Conservation (phyloP, 2,797 vertebrate genomes). For the Thripadectes ignobilis region DNA sequence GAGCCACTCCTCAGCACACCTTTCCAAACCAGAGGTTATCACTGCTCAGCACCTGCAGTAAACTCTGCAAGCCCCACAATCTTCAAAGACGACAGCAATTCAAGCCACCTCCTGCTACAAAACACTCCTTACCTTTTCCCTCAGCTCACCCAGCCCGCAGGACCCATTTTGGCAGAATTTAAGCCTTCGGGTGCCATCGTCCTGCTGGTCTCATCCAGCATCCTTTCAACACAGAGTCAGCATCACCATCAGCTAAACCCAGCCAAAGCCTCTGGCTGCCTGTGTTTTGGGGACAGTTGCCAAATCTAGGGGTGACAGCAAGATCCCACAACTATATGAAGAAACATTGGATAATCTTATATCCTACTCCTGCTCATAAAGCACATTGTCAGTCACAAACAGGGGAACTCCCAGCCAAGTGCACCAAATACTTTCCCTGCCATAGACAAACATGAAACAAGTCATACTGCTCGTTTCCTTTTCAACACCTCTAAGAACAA, state of each 20-base stretch:
- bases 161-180: neutral
- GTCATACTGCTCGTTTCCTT: neutral
- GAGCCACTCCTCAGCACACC: neutral
- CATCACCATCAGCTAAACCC: neutral
- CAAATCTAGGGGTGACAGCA: neutral
- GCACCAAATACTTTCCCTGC: neutral
- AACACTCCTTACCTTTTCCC: neutral
- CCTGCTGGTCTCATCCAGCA: neutral
- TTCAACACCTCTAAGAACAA: neutral
- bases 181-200: neutral
- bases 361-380: neutral
- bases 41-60: neutral
- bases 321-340: neutral
- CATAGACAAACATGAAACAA: neutral
- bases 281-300: neutral
- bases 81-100: neutral
- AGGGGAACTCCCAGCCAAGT: neutral
- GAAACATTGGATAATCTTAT: neutral
- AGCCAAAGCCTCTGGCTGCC: neutral
- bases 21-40: neutral
- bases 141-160: fast-evolving
- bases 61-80: neutral
- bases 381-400: neutral
- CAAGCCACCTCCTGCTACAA: neutral
- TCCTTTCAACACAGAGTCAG: neutral